Conservation (phyloP, 2,113 vertebrate species). For the Riparia riparia region DNA sequence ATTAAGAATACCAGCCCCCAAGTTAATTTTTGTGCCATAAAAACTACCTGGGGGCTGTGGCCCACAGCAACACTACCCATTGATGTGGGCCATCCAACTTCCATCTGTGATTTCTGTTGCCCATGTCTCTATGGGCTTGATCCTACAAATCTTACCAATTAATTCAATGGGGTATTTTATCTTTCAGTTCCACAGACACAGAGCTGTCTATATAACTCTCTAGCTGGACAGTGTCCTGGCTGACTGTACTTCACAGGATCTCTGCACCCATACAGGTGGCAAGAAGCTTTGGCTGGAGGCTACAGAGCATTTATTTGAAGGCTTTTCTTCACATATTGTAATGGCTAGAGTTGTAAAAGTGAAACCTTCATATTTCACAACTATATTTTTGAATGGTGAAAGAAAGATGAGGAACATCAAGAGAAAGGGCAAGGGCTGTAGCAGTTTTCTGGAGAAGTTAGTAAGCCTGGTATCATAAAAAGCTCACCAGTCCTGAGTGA, state of each 20-base stretch:
- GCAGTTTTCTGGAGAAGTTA: not conserved
- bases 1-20: rapidly evolving
- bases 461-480: not conserved
- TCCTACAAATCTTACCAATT: not conserved
- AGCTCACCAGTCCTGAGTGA: not conserved
- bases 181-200: not conserved
- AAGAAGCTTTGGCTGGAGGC: not conserved
- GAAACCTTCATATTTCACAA: not conserved
- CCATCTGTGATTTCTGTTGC: not conserved
- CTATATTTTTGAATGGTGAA: not conserved
- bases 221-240: not conserved
- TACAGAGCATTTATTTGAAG: not conserved
- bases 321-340: not conserved
- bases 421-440: not conserved
- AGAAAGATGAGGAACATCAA: not conserved
- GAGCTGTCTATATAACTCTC: not conserved
- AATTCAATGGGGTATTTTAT: not conserved
- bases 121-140: not conserved
- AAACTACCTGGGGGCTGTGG: not conserved
- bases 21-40: not conserved
- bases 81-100: not conserved
- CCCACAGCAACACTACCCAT: not conserved
- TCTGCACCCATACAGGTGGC: not conserved
- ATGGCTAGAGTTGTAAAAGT: not conserved
- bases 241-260: not conserved